phyloP scores from a whole-genome alignment of 2,113 vertebrate genomes.

The Marmota flaviventris region DNA sequence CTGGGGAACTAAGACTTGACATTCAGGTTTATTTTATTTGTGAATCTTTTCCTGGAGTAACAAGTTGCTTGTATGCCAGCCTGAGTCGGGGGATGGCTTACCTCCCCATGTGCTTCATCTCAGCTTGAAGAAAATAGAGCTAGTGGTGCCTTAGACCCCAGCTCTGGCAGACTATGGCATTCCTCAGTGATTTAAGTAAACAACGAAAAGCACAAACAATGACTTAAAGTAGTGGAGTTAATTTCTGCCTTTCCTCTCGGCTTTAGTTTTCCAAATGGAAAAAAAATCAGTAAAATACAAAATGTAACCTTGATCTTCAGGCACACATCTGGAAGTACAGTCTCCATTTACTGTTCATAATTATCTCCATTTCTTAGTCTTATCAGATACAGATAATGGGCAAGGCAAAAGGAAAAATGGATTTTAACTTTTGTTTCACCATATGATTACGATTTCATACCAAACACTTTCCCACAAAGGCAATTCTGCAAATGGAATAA shows the following conservation, averaged over 20 bases:
- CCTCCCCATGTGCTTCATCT: not conserved
- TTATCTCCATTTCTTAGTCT: not conserved
- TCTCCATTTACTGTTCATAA: not conserved
- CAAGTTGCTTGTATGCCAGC: too few species aligned
- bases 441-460: too few species aligned
- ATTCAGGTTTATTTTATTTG: not conserved
- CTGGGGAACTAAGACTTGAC: rapidly evolving
- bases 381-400: too few species aligned
- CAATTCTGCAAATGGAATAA: not conserved
- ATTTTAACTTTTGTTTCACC: too few species aligned
- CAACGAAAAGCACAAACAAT: not conserved
- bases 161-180: not conserved
- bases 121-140: not conserved
- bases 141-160: not conserved
- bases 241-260: not conserved
- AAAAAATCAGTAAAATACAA: not conserved
- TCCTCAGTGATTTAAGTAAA: not conserved
- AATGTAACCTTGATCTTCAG: not conserved
- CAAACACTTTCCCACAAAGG: not conserved
- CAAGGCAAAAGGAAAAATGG: not conserved
- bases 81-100: not conserved
- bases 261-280: not conserved
- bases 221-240: not conserved
- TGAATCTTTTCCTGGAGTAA: not conserved
- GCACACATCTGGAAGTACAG: not conserved